Conservation (phyloP, 1,140 invertebrate species). For the Diorhabda sublineata region DNA sequence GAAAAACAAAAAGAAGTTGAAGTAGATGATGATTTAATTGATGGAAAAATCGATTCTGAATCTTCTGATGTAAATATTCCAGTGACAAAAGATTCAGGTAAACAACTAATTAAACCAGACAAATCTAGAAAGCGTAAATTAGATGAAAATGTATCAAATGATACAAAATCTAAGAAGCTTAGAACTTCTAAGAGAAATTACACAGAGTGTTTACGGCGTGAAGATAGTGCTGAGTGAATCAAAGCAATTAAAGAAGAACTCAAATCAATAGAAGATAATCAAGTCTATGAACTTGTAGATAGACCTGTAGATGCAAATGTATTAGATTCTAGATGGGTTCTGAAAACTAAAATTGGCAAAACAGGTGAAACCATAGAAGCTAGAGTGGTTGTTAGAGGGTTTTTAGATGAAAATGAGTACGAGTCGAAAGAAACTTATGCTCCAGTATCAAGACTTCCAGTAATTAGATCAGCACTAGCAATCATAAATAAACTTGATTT, state of each 20-base stretch:
- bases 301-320: constrained; percentile 35
- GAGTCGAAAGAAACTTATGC: constrained; percentile 41
- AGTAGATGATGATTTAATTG: background rate
- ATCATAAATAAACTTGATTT: constrained; percentile 19
- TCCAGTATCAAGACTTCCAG: constrained; percentile 34
- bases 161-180: too few relatives aligned
- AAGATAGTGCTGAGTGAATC: constrained; percentile 34
- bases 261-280: constrained; percentile 40
- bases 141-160: too few relatives aligned
- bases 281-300: constrained; percentile 44
- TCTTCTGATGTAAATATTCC: background rate
- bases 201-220: background rate
- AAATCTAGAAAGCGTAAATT: too few relatives aligned
- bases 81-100: too few relatives aligned
- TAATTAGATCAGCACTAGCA: constrained; percentile 33
- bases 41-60: background rate
- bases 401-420: constrained; percentile 39
- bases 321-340: constrained; percentile 46
- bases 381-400: constrained; percentile 46
- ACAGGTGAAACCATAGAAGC: constrained; percentile 38
- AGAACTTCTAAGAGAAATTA: constrained; percentile 24
- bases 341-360: constrained; percentile 27
- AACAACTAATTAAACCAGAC: too few relatives aligned
- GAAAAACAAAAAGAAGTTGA: too few relatives aligned
- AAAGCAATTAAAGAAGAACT: constrained; percentile 45